Evolutionary conservation across 2,888 invertebrate genomes (phyloP).

Genomic region (Pristionchus entomophagus): DNA sequence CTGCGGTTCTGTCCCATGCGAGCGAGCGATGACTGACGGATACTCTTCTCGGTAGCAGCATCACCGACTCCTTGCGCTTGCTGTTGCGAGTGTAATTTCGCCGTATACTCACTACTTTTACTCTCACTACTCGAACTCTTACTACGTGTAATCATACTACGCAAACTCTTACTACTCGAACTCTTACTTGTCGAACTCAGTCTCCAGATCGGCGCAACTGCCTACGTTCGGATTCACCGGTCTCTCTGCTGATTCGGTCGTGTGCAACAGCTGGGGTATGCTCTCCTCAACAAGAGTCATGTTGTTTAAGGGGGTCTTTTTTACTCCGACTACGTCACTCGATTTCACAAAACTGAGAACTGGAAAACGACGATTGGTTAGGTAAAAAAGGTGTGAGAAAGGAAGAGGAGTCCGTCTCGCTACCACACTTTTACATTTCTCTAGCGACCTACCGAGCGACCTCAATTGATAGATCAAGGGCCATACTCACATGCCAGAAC

Average conservation of each 20-base stretch:
- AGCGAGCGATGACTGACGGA: background rate
- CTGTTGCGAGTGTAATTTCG: no score
- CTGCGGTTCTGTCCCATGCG: conserved; percentile 5
- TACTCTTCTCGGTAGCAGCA: conserved; percentile 1
- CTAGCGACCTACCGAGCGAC: no score
- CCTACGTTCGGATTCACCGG: conserved; percentile 72
- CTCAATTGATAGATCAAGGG: no score
- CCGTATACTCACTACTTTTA: background rate
- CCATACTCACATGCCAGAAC: conserved; percentile 56
- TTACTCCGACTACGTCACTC: no score
- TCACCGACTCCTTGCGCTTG: background rate
- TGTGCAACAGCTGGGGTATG: conserved; percentile 69
- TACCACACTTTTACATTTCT: no score
- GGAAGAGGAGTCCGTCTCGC: background rate
- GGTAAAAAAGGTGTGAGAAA: background rate
- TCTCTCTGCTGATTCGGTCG: conserved; percentile 67
- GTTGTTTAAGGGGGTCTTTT: background rate
- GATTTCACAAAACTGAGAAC: no score
- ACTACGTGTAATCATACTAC: background rate
- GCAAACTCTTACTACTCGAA: background rate
- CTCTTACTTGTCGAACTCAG: conserved; percentile 29
- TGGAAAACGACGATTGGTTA: no score
- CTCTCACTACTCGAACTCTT: background rate
- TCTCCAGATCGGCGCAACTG: conserved; percentile 64
- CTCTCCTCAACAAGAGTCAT: background rate